phyloP scores from a whole-genome alignment of 2,113 vertebrate species.

The Peucedramus taeniatus region DNA sequence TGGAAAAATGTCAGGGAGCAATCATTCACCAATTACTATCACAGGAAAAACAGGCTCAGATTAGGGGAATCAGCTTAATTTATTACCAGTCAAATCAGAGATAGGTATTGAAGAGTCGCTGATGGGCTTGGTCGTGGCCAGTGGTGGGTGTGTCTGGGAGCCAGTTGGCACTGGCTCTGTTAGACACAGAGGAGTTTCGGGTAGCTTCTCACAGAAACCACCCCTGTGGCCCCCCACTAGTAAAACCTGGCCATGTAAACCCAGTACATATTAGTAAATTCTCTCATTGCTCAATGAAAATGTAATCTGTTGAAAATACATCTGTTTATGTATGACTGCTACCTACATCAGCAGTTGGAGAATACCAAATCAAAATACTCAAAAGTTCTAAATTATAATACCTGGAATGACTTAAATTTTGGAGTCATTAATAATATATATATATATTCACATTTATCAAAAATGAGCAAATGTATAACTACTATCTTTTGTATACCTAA shows the following conservation, averaged over 20 bases:
- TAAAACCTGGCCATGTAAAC: background rate
- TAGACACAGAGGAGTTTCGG: background rate
- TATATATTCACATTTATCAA: background rate
- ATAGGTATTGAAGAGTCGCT: background rate
- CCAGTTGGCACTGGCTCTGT: background rate
- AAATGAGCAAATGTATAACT: background rate
- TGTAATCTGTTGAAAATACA: background rate
- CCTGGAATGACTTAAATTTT: background rate
- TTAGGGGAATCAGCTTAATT: background rate
- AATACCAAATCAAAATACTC: background rate
- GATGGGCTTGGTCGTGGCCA: background rate
- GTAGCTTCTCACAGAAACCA: background rate
- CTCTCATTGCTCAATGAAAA: background rate
- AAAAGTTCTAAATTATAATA: background rate
- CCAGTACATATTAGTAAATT: background rate
- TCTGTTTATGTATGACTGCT: background rate
- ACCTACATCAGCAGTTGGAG: background rate
- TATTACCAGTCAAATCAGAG: background rate
- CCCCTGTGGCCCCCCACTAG: background rate
- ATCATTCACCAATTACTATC: background rate
- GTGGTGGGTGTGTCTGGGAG: fast-evolving
- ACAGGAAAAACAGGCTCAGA: background rate
- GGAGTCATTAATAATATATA: background rate
- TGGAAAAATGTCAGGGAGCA: background rate
- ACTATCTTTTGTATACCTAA: background rate